Evolutionary conservation across 2,797 vertebrate species (phyloP).

Genomic region (Xenopus petersii): DNA sequence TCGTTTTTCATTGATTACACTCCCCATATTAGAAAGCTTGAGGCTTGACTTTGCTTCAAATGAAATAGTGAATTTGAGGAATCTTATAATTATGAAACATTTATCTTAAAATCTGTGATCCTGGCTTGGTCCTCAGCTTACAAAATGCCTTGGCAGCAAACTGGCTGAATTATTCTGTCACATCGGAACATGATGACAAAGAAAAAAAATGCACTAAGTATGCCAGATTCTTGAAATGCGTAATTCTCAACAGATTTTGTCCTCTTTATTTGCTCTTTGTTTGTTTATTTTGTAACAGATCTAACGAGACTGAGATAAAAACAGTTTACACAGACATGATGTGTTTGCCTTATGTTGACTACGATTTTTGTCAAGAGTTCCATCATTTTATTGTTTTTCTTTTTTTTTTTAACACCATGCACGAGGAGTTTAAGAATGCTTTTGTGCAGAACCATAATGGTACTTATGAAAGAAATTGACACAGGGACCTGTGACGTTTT

Average conservation of each 20-base stretch:
- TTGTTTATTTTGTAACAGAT: conserved; percentile 40
- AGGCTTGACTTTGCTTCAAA: too few species aligned
- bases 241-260: conserved; percentile 45
- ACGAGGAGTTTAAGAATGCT: conserved; percentile 18
- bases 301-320: conserved; percentile 15
- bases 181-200: conserved; percentile 44
- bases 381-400: not conserved
- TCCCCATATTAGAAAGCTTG: not conserved
- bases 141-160: conserved; percentile 37
- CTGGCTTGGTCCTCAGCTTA: conserved; percentile 29
- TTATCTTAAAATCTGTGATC: conserved; percentile 31
- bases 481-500: conserved; percentile 26
- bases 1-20: too few species aligned
- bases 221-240: conserved; percentile 29
- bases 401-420: not conserved
- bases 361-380: not conserved
- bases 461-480: conserved; percentile 20
- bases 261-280: conserved; percentile 37
- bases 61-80: not conserved
- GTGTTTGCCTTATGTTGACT: conserved; percentile 14
- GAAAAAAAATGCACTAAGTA: conserved; percentile 28
- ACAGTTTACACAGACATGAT: not conserved
- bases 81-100: conserved; percentile 21
- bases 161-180: conserved; percentile 40
- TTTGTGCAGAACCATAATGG: conserved; percentile 13